Base-by-base conservation (phyloP, 1,140 invertebrate species). In the Himalopsyche phryganea region DNA sequence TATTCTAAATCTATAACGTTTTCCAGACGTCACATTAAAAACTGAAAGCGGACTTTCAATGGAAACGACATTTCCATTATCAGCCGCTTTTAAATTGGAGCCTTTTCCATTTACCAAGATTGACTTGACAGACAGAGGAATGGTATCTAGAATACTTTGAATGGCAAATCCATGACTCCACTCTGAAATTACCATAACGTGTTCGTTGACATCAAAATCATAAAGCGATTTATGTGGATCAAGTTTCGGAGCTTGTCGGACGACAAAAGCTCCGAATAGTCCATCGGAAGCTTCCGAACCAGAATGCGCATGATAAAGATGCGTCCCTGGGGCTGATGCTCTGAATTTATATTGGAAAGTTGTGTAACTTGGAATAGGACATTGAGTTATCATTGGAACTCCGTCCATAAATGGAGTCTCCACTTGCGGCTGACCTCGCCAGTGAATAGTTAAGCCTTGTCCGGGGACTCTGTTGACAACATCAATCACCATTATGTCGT, bases 371-470 rank as follows among this genome's bases (percentile, higher is more conserved):
- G 82, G 78, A 65, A 93, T 86, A 1, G 92, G 90, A 67, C 91
- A 93, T 69, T 95, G 91, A 0, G 90, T 92, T 13, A 93, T 73
- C 80, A 89, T 83, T 0, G 90, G 85, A 0, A 89, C 87, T 6
- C 92, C 92, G 66, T 95, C 92, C 88, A 92, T 92, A 63, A 86
- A 87, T 0, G 88, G 90, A 0, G 88, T 86, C 61, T 87, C 88
- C 7, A 75, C 71, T 74, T 92, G 90, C 0, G 83, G 81, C 45
- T 92, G 81, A 1, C 92, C 91, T 51, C 91, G 83, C 90, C 91
- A 94, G 69, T 95, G 92, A 42, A 94, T 80, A 0, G 86, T 81
- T 0, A 85, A 77, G 0, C 83, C 80, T 63, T 90, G 85, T 1
- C 86, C 85, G 2, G 83, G 81, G 15, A 92, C 78, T 50, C 85